Percentiles rank a stretch among this genome's conserved stretches.
Conservation (phyloP, 1,140 invertebrate species). For the Drosophila sp. region DNA sequence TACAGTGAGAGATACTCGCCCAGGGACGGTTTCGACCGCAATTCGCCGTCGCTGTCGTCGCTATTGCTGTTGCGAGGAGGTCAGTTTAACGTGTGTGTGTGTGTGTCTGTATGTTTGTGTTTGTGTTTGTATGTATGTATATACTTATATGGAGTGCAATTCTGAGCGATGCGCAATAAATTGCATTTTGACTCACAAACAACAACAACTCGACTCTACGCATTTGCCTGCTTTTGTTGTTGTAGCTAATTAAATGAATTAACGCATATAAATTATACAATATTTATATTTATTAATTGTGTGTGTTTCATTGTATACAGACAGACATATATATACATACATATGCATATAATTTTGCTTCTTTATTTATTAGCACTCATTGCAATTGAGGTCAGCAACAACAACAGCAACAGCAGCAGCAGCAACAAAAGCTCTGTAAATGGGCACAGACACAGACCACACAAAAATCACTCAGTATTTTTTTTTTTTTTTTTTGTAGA, state of each 20-base stretch:
- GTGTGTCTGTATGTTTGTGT: constrained; percentile 35
- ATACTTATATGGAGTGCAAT: constrained; percentile 65
- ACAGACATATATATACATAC: constrained; percentile 20
- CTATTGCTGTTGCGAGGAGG: constrained; percentile 56
- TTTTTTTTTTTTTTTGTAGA: constrained; percentile 46
- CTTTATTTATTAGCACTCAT: constrained; percentile 45
- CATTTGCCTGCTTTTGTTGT: constrained; percentile 25
- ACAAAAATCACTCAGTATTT: constrained; percentile 33
- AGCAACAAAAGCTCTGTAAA: constrained; percentile 33
- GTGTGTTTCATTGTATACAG: constrained; percentile 2
- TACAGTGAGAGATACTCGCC: constrained; percentile 72
- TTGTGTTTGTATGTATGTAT: constrained; percentile 24
- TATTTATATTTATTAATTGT: constrained; percentile 47
- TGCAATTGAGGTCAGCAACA: constrained; percentile 68
- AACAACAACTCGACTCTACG: constrained; percentile 1
- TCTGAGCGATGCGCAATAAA: constrained; percentile 77
- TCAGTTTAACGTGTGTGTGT: constrained; percentile 78
- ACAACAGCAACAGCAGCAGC: constrained; percentile 32
- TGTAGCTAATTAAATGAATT: constrained; percentile 62
- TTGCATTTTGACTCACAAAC: constrained; percentile 55
- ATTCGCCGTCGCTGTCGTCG: constrained; percentile 60
- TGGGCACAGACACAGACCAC: constrained; percentile 41
- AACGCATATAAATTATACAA: constrained; percentile 56
- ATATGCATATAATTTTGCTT: constrained; percentile 26
- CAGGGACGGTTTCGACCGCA: constrained; percentile 84